Percentiles rank a stretch among this genome's conserved stretches.
phyloP scores from a whole-genome alignment of 2,113 vertebrate species.

The Glaucomys volans region DNA sequence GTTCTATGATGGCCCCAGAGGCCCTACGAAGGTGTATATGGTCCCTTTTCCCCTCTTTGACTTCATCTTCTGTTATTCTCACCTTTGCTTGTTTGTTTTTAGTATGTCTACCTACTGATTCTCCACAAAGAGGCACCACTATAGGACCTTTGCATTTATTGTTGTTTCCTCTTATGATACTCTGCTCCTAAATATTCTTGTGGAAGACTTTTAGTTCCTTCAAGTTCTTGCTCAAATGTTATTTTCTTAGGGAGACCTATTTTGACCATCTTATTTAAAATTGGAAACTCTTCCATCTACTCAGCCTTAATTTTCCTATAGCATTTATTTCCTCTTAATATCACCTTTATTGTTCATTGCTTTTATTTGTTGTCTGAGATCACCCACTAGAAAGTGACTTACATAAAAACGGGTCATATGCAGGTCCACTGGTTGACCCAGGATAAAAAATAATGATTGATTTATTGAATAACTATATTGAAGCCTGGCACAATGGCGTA shows the following conservation, averaged over 20 bases:
- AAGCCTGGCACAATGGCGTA: no score
- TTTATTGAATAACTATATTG: background rate
- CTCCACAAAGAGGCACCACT: background rate
- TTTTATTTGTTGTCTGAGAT: background rate
- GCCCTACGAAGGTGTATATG: background rate
- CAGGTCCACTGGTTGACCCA: background rate
- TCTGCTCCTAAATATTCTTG: background rate
- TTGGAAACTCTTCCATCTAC: background rate
- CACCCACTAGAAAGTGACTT: background rate
- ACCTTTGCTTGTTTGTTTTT: background rate
- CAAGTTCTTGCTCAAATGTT: background rate
- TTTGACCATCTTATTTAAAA: background rate
- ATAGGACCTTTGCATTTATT: background rate
- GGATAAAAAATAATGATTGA: background rate
- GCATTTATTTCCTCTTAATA: background rate
- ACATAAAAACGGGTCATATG: background rate
- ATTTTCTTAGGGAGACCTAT: background rate
- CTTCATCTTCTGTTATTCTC: background rate
- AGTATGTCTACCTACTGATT: background rate
- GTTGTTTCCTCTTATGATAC: background rate
- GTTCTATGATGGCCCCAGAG: background rate
- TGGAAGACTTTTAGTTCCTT: background rate
- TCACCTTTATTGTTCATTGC: background rate
- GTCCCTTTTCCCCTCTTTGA: background rate
- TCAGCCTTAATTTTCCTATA: slow-evolving; percentile 21